Evolutionary conservation across 2,888 invertebrate genomes (phyloP), one percentile per base, ranked within the genome.

Genomic region (Sarcophaga caerulescens): DNA sequence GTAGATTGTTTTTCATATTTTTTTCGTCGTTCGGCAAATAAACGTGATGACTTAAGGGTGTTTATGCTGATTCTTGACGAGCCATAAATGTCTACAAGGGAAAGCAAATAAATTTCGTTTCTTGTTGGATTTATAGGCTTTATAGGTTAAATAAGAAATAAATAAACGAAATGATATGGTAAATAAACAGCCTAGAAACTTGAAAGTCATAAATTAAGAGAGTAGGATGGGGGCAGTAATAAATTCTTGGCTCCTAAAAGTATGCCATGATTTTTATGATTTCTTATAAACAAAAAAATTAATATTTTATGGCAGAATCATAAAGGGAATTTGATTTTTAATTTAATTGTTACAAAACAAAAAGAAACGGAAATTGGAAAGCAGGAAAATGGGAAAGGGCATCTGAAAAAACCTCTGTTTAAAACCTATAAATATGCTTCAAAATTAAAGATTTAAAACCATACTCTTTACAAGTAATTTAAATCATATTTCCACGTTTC

Each of bases 241-340:
- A 52, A 52, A 52, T 14, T 17, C 52, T 17, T 47, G 12, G 45
- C 68, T 68, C n/a, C 68, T 68, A 68, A n/a, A 68, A 19, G 68
- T 68, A 68, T 21, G n/a, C 68, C 47, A 17, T 45, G 68, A 6
- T 35, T 44, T 68, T 68, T 45, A 44, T 45, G 19, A 12, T 68
- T 44, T 45, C 5, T 8, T 17, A 52, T 45, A 35, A 35, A 44
- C 68, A 45, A 45, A 68, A 12, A 52, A 5, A 52, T 14, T 5
- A 14, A 52, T 14, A 52, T 14, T 52, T 52, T 52, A 52, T 52
- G 17, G 4, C 14, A 17, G 17, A 4, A 12, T 3, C 52, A 52
- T 45, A 66, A 66, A 44, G 17, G 19, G 35, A 44, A 45, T 66
- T 11, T n/a, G n/a, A 66, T 75, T 75, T 12, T 35, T 8, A 35